Evolutionary conservation across 2,888 invertebrate species (phyloP).

Genomic region (Ramazzottius varieornatus): DNA sequence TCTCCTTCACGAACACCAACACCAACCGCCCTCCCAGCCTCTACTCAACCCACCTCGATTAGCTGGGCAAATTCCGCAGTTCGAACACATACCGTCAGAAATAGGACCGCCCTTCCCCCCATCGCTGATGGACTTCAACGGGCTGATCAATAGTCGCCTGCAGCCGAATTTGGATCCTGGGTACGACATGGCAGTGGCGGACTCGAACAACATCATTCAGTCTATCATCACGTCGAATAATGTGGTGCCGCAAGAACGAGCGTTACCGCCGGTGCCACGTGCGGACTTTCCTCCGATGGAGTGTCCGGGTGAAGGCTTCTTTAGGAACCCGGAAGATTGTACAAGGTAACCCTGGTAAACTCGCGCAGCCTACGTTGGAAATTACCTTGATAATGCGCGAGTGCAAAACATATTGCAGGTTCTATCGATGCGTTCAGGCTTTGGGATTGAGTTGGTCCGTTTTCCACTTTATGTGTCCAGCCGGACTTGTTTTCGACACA

Average conservation of each 20-base stretch:
- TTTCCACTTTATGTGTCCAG: background rate
- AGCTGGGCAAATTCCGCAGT: background rate
- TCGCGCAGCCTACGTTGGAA: background rate
- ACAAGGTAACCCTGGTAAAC: background rate
- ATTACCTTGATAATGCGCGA: background rate
- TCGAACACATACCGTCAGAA: background rate
- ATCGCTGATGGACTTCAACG: background rate
- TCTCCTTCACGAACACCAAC: background rate
- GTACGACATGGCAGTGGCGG: conserved; percentile 1
- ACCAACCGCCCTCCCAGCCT: background rate
- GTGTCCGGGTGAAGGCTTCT: conserved; percentile 1
- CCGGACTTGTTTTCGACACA: background rate
- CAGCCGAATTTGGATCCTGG: background rate
- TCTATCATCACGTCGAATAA: background rate
- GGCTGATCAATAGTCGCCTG: background rate
- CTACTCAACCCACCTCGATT: background rate
- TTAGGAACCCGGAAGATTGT: background rate
- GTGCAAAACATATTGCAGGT: background rate
- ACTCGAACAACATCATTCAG: background rate
- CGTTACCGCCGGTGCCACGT: background rate
- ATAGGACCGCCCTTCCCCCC: background rate
- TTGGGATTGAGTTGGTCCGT: background rate
- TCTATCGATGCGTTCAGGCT: background rate
- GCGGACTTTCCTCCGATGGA: background rate
- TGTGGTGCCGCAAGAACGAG: background rate